Evolutionary conservation across 1,140 invertebrate species (phyloP).

Genomic region (Leptonema lineaticorne): DNA sequence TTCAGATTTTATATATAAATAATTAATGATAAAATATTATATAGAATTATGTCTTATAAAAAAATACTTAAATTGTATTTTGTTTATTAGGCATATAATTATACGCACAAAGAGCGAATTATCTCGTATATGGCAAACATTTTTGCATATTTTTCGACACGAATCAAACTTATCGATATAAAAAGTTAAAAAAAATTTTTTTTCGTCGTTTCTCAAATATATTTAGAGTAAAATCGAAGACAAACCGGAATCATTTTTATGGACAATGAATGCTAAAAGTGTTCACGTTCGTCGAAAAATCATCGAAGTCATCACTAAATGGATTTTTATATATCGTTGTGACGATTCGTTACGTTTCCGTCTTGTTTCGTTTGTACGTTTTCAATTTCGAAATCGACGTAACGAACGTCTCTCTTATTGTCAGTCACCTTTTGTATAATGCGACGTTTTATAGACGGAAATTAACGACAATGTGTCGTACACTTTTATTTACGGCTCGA

Average conservation of each 20-base stretch:
- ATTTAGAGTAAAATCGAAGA: too few species aligned
- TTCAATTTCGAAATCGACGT: neutral
- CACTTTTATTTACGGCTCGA: neutral
- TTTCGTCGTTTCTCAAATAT: too few species aligned
- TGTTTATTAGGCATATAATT: too few species aligned
- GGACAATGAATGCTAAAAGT: neutral
- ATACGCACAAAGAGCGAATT: too few species aligned
- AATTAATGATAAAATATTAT: too few species aligned
- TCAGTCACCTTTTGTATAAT: neutral
- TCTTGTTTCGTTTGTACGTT: conserved; percentile 1
- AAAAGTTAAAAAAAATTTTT: too few species aligned
- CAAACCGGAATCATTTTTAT: neutral
- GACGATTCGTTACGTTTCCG: conserved; percentile 13
- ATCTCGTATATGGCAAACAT: too few species aligned
- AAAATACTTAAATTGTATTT: too few species aligned
- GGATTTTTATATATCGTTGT: conserved; percentile 13
- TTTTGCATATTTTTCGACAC: too few species aligned
- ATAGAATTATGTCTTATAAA: too few species aligned
- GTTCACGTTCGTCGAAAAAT: neutral
- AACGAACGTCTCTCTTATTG: conserved; percentile 14
- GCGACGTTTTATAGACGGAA: neutral
- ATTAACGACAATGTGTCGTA: neutral
- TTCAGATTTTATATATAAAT: too few species aligned
- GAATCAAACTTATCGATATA: too few species aligned
- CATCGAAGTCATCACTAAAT: conserved; percentile 14